These are phyloP conservation scores for Zaprionus davidi DNA, from an alignment of 1,140 invertebrate genomes.

Conservation along the genomic window DNA sequence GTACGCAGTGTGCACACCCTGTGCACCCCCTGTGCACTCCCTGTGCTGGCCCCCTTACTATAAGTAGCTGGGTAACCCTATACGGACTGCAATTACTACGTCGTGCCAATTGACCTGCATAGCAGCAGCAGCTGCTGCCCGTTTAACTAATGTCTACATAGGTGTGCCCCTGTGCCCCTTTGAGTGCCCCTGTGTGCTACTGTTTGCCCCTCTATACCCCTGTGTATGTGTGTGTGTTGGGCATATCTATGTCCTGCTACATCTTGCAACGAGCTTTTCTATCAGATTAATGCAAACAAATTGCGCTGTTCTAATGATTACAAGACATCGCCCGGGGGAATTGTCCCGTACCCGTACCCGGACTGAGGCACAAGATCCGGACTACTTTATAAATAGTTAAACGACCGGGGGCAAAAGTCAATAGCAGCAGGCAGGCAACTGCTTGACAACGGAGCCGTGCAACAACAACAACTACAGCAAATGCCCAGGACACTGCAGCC, in stretches of 20 bases:
- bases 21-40: neutral
- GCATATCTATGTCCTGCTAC: neutral
- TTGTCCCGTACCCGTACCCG: neutral
- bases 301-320: constrained; percentile 12
- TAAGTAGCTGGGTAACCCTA: neutral
- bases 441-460: neutral
- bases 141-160: neutral
- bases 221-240: neutral
- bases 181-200: neutral
- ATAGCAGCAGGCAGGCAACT: neutral
- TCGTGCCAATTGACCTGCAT: constrained; percentile 7
- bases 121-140: constrained; percentile 1
- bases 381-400: constrained; percentile 18
- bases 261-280: constrained; percentile 4
- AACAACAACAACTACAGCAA: neutral
- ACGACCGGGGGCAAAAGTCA: neutral
- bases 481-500: constrained; percentile 17
- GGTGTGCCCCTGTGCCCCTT: neutral
- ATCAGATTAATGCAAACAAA: constrained; percentile 23
- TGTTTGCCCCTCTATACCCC: neutral
- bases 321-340: neutral
- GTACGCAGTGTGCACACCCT: neutral
- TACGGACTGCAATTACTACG: neutral
- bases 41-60: neutral
- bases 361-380: neutral